Evolutionary conservation across 2,888 invertebrate genomes (phyloP).

Genomic region (Schrankia costaestrigalis): DNA sequence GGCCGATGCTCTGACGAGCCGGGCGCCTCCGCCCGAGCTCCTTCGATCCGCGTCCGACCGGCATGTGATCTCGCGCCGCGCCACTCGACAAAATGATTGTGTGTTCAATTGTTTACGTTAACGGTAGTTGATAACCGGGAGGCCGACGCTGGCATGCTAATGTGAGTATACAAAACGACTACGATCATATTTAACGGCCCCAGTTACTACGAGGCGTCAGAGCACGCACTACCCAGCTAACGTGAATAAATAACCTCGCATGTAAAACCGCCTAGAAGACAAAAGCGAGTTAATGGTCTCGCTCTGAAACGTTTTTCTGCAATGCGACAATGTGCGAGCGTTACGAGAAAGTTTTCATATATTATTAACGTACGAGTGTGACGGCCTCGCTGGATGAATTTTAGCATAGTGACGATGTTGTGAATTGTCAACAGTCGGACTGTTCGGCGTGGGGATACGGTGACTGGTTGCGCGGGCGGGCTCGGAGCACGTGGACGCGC

Average conservation of each 20-base stretch:
- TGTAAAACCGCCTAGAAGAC: slow-evolving; percentile 31
- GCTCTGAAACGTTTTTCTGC: slow-evolving; percentile 54
- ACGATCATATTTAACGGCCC: slow-evolving; percentile 27
- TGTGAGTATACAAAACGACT: slow-evolving; percentile 63
- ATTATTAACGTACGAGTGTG: slow-evolving; percentile 42
- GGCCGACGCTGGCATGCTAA: slow-evolving; percentile 77
- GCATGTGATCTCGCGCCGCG: slow-evolving; percentile 62
- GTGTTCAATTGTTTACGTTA: slow-evolving; percentile 74
- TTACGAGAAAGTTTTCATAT: slow-evolving; percentile 44
- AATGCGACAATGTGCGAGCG: slow-evolving; percentile 63
- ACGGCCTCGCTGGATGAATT: slow-evolving; percentile 24
- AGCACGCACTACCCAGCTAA: slow-evolving; percentile 20
- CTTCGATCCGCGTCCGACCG: slow-evolving; percentile 56
- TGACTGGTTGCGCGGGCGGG: slow-evolving; percentile 54
- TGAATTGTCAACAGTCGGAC: slow-evolving; percentile 75
- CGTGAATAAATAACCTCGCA: slow-evolving; percentile 37
- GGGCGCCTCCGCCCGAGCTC: slow-evolving; percentile 59
- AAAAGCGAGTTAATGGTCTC: slow-evolving; percentile 29
- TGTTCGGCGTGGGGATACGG: slow-evolving; percentile 62
- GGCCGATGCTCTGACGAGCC: slow-evolving; percentile 65
- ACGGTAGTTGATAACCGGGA: slow-evolving; percentile 72
- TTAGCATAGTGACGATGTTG: slow-evolving; percentile 35
- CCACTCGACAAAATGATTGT: slow-evolving; percentile 62
- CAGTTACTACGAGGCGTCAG: slow-evolving; percentile 25
- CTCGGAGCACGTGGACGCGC: slow-evolving; percentile 36